Evolutionary conservation across 2,888 invertebrate genomes (phyloP).

Genomic region (Drosophila aldrichi): DNA sequence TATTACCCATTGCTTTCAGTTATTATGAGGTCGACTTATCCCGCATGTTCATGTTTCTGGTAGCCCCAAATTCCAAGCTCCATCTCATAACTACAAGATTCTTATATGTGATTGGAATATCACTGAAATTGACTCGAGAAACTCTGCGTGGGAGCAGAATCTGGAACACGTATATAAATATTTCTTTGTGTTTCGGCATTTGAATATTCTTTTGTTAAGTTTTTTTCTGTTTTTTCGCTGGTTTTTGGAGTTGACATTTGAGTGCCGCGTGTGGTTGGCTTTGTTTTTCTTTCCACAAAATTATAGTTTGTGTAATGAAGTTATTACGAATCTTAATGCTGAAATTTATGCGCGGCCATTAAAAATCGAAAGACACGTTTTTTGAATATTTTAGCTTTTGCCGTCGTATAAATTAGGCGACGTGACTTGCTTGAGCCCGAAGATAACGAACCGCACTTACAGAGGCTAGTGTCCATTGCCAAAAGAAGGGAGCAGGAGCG

Average conservation of each 20-base stretch:
- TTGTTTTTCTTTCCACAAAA: constrained; percentile 47
- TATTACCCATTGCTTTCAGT: not conserved
- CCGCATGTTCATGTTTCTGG: not conserved
- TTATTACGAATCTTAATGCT: constrained; percentile 82
- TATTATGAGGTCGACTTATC: not conserved
- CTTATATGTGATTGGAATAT: not conserved
- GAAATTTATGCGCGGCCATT: constrained; percentile 81
- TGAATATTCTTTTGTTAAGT: constrained; percentile 24
- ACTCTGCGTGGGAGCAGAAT: not conserved
- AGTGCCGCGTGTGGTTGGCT: constrained; percentile 31
- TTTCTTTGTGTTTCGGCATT: constrained; percentile 8
- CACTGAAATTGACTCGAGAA: not conserved
- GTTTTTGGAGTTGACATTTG: constrained; percentile 37
- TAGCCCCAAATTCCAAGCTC: not conserved
- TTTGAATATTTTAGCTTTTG: constrained; percentile 75
- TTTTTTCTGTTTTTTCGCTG: too few relatives aligned
- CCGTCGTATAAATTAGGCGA: constrained; percentile 74
- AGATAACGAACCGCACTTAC: constrained; percentile 60
- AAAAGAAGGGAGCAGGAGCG: not conserved
- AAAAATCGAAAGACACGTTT: constrained; percentile 81
- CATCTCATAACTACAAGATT: not conserved
- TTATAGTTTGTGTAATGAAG: constrained; percentile 82
- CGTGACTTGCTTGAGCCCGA: constrained; percentile 71
- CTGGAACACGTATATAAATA: not conserved
- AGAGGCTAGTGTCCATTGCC: constrained; percentile 15